Conservation (phyloP, 2,113 vertebrate species). For the Chionomys nivalis region DNA sequence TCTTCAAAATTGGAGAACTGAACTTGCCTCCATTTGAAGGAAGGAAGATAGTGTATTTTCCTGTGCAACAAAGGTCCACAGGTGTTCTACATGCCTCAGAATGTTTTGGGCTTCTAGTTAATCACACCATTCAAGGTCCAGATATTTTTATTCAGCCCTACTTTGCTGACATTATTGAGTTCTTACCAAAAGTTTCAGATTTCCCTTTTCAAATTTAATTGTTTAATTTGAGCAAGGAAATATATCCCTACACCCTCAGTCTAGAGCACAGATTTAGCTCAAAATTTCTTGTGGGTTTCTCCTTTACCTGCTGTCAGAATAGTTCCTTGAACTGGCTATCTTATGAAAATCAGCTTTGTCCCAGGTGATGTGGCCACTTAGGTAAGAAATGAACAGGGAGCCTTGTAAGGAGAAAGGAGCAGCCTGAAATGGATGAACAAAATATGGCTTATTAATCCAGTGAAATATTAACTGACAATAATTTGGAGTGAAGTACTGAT, state of each 20-base stretch:
- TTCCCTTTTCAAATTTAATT: background rate
- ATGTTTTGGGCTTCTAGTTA: background rate
- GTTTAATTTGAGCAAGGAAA: background rate
- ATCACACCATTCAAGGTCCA: background rate
- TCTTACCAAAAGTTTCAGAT: background rate
- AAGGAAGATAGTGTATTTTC: background rate
- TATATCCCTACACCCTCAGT: background rate
- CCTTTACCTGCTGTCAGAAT: background rate
- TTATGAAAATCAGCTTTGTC: background rate
- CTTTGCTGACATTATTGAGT: background rate
- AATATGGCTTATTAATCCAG: background rate
- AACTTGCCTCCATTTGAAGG: background rate
- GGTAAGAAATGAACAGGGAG: background rate
- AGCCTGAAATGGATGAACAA: background rate
- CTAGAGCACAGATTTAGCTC: background rate
- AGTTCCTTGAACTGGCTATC: background rate
- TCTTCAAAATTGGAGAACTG: background rate
- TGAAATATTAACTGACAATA: constrained; percentile 44
- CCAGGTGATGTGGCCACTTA: background rate
- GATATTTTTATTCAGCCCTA: background rate
- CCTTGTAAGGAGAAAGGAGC: background rate
- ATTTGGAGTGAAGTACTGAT: background rate
- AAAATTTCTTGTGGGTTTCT: background rate
- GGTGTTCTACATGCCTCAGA: background rate
- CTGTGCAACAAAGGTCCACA: background rate